A percentile compares a stretch with the other conserved stretches of the same genome.
Conservation (phyloP, 2,888 invertebrate species). For the Cyclophora albipunctata region DNA sequence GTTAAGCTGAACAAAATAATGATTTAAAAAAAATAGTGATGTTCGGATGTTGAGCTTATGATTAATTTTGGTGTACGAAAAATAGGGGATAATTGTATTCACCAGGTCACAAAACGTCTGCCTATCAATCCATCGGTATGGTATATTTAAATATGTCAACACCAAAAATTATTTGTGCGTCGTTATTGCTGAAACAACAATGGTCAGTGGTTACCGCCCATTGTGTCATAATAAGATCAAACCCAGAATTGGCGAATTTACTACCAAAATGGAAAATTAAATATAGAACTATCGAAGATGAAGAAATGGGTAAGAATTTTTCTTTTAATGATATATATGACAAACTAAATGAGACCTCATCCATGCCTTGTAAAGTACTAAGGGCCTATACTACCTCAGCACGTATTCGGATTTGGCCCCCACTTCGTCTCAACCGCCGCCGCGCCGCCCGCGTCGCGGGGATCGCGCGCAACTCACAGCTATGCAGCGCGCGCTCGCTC, state of each 20-base stretch:
- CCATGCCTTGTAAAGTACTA: too few species aligned
- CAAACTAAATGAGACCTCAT: not conserved
- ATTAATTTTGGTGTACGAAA: too few species aligned
- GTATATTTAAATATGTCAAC: constrained; percentile 25
- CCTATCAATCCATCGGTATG: constrained; percentile 25
- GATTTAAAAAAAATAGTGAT: too few species aligned
- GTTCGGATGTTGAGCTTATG: too few species aligned
- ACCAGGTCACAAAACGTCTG: not conserved
- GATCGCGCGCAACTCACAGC: too few species aligned
- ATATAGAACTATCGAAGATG: constrained; percentile 20
- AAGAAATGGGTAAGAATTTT: constrained; percentile 17
- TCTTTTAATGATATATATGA: not conserved
- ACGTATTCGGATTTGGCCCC: too few species aligned
- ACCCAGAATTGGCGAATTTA: constrained; percentile 34
- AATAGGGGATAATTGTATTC: too few species aligned
- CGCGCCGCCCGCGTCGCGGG: too few species aligned
- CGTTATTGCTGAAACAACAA: constrained; percentile 27
- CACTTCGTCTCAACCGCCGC: too few species aligned
- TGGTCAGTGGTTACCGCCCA: constrained; percentile 51
- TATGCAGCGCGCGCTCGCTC: too few species aligned
- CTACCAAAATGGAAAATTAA: constrained; percentile 36
- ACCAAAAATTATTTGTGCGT: constrained; percentile 30
- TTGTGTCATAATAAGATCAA: constrained; percentile 36
- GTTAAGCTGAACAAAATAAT: too few species aligned
- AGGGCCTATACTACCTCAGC: too few species aligned